Evolutionary conservation across 2,888 invertebrate species (phyloP).

Genomic region (Coecobrya sp.): DNA sequence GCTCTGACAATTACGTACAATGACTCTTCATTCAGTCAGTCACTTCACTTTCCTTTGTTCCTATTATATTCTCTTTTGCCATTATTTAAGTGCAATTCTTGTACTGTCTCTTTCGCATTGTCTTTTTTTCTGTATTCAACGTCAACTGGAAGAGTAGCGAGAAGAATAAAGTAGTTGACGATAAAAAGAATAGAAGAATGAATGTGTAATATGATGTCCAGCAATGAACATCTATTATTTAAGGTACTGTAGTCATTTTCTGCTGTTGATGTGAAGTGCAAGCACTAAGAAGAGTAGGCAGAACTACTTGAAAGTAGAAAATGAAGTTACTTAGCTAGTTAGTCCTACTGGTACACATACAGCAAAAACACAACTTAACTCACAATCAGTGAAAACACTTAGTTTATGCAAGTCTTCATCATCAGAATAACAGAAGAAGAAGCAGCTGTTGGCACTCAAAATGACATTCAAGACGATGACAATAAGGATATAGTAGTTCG

Average conservation of each 20-base stretch:
- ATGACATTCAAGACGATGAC: conserved; percentile 59
- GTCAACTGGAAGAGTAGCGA: conserved; percentile 10
- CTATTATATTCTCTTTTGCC: conserved; percentile 37
- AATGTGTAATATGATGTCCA: conserved; percentile 55
- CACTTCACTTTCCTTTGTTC: conserved; percentile 51
- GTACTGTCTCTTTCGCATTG: conserved; percentile 34
- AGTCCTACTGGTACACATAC: conserved; percentile 5
- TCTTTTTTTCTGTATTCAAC: conserved; percentile 45
- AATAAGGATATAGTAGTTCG: conserved; percentile 8
- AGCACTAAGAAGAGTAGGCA: conserved; percentile 5
- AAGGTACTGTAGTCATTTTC: conserved; percentile 46
- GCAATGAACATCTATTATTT: background rate
- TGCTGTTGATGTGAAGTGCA: conserved; percentile 10
- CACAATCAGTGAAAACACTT: background rate
- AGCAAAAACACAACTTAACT: background rate
- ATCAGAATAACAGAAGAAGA: conserved; percentile 19
- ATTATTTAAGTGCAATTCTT: conserved; percentile 36
- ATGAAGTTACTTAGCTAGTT: conserved; percentile 56
- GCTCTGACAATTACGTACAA: conserved; percentile 31
- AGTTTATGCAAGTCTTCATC: conserved; percentile 3
- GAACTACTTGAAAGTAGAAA: conserved; percentile 36
- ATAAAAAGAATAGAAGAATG: background rate
- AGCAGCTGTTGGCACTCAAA: conserved; percentile 63
- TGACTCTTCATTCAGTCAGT: conserved; percentile 52
- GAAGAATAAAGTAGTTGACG: conserved; percentile 22